phyloP scores from a whole-genome alignment of 2,888 invertebrate species.

The Macrosiphum euphorbiae region DNA sequence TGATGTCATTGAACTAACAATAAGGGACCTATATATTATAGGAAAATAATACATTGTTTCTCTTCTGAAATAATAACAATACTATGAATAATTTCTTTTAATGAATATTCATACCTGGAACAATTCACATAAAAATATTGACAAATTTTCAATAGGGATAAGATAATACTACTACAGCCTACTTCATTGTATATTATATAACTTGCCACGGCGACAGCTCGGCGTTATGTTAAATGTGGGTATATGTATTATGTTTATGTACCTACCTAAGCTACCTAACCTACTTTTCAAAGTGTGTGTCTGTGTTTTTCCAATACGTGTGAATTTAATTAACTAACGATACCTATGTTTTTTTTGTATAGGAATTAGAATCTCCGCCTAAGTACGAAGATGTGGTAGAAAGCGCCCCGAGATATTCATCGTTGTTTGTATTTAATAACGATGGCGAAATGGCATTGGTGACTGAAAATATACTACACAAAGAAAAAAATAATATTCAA shows the following conservation, averaged over 20 bases:
- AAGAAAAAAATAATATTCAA: conserved; percentile 2
- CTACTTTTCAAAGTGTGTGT: not conserved
- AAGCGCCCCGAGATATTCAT: conserved; percentile 65
- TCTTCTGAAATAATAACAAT: not conserved
- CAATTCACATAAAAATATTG: not conserved
- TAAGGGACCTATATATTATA: not conserved
- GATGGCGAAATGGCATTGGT: conserved; percentile 52
- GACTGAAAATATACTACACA: conserved; percentile 18
- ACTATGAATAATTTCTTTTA: not conserved
- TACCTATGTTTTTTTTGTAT: not conserved
- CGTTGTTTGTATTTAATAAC: conserved; percentile 62
- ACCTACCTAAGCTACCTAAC: not conserved
- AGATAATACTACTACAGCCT: not conserved
- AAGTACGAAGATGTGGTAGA: conserved; percentile 65
- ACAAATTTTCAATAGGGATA: not conserved
- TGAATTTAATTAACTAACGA: not conserved
- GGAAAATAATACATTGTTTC: not conserved
- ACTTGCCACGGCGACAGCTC: not conserved
- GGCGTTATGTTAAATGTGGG: not conserved
- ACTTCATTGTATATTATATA: not conserved
- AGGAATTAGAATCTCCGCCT: conserved; percentile 62
- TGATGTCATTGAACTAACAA: not conserved
- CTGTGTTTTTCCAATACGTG: not conserved
- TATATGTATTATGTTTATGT: not conserved
- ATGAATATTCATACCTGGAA: not conserved